A percentile compares a stretch with the other conserved stretches of the same genome.
Evolutionary conservation across 2,888 invertebrate genomes (phyloP).

Genomic region (Chesias legatella): DNA sequence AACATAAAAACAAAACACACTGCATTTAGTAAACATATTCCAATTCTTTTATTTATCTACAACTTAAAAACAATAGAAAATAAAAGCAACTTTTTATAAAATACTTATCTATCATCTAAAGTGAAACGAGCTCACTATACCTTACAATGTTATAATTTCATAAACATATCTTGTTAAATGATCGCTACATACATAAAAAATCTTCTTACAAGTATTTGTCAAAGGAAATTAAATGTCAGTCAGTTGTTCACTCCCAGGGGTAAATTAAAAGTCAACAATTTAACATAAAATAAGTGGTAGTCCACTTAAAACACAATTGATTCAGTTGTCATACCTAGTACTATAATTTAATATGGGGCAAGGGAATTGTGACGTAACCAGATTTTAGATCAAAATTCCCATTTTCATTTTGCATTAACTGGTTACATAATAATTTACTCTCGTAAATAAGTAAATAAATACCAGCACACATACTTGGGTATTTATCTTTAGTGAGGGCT

Average conservation of each 20-base stretch:
- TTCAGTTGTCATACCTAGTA: too few relatives aligned
- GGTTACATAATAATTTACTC: too few relatives aligned
- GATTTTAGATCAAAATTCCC: too few relatives aligned
- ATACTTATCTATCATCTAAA: conserved; percentile 30
- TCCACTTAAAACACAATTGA: too few relatives aligned
- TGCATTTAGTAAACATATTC: conserved; percentile 27
- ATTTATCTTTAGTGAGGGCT: too few relatives aligned
- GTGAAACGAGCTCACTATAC: conserved; percentile 27
- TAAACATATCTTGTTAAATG: conserved; percentile 24
- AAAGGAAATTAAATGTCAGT: conserved; percentile 24
- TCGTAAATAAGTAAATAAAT: too few relatives aligned
- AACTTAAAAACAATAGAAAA: conserved; percentile 51
- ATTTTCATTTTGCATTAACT: too few relatives aligned
- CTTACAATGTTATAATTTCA: conserved; percentile 25
- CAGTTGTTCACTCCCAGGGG: conserved; percentile 27
- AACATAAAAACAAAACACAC: conserved; percentile 19
- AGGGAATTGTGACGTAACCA: too few relatives aligned
- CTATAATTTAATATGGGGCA: too few relatives aligned
- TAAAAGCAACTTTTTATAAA: conserved; percentile 50
- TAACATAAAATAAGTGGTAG: neutral
- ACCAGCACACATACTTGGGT: too few relatives aligned
- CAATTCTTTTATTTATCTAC: conserved; percentile 49
- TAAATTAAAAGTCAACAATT: conserved; percentile 3
- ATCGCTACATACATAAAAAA: conserved; percentile 22
- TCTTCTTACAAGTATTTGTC: conserved; percentile 23